These are phyloP conservation scores for Sinodicranocentrus sp. DNA, from an alignment of 2,888 invertebrate genomes.

Conservation along the genomic window DNA sequence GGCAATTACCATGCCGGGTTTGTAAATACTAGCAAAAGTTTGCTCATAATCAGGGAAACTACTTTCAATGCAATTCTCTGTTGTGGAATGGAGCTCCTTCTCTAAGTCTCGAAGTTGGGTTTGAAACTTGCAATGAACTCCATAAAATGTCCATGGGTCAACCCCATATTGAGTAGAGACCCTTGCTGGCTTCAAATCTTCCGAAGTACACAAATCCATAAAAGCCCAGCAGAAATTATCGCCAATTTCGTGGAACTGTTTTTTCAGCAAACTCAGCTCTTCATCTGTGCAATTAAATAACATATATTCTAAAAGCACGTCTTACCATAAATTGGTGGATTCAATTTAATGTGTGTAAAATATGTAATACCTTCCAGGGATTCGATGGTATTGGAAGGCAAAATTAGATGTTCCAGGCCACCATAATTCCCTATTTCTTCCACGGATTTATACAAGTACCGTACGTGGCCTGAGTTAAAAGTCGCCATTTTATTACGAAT, in stretches of 20 bases:
- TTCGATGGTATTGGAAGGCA: no score
- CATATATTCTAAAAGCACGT: not conserved
- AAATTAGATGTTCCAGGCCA: not conserved
- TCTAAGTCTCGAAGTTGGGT: constrained; percentile 15
- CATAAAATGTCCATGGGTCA: constrained; percentile 59
- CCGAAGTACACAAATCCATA: not conserved
- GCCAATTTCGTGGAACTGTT: constrained; percentile 39
- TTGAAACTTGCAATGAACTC: constrained; percentile 48
- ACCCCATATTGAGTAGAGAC: constrained; percentile 38
- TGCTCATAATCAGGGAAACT: constrained; percentile 34
- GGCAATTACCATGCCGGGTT: constrained; percentile 59
- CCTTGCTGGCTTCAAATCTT: constrained; percentile 11
- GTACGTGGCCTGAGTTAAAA: constrained; percentile 42
- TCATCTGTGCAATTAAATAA: constrained; percentile 19
- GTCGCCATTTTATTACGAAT: constrained; percentile 31
- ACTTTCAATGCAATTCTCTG: no score
- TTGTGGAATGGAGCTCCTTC: constrained; percentile 29
- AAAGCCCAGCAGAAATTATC: constrained; percentile 58
- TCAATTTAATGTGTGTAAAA: no score
- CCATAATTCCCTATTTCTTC: constrained; percentile 9
- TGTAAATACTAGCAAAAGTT: constrained; percentile 51
- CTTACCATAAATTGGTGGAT: no score
- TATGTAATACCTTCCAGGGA: not conserved
- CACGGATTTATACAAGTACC: constrained; percentile 13
- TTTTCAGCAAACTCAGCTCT: not conserved